These are phyloP conservation scores for Reinhardtius hippoglossoides DNA, from an alignment of 2,113 vertebrate species.

Conservation along the genomic window DNA sequence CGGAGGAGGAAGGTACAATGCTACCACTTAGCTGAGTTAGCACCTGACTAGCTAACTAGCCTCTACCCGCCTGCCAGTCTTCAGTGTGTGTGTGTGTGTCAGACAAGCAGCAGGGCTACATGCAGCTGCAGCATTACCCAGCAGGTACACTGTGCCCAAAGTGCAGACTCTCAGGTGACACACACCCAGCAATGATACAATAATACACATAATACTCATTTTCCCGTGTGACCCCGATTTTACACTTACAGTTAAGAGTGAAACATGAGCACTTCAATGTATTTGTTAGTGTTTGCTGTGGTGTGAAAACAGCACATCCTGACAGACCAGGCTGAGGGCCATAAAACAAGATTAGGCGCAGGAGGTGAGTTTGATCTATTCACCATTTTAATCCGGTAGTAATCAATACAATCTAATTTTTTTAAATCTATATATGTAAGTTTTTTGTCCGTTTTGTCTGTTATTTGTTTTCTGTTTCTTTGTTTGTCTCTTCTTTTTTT, in stretches of 20 bases:
- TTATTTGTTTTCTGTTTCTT: no score
- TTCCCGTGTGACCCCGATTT: fast-evolving
- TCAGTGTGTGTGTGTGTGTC: slow-evolving; percentile 2
- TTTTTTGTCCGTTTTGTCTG: no score
- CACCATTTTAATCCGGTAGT: background rate
- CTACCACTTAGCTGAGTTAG: slow-evolving; percentile 43
- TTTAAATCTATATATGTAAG: no score
- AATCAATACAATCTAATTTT: no score
- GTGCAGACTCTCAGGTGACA: slow-evolving; percentile 5
- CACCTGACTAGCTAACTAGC: slow-evolving; percentile 50
- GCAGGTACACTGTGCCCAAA: slow-evolving; percentile 47
- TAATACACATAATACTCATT: background rate
- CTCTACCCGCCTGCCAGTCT: slow-evolving; percentile 23
- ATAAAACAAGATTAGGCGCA: fast-evolving
- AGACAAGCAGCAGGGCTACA: slow-evolving; percentile 15
- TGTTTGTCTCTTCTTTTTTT: no score
- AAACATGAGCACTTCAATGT: no score
- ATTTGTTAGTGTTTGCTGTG: background rate
- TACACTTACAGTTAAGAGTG: background rate
- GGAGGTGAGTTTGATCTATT: background rate
- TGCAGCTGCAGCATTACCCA: slow-evolving; percentile 6
- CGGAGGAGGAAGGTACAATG: background rate
- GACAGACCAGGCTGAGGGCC: background rate
- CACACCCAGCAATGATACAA: background rate
- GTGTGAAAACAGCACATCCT: background rate